Conservation (phyloP, 1,140 invertebrate genomes). For the Hypothenemus hampei region DNA sequence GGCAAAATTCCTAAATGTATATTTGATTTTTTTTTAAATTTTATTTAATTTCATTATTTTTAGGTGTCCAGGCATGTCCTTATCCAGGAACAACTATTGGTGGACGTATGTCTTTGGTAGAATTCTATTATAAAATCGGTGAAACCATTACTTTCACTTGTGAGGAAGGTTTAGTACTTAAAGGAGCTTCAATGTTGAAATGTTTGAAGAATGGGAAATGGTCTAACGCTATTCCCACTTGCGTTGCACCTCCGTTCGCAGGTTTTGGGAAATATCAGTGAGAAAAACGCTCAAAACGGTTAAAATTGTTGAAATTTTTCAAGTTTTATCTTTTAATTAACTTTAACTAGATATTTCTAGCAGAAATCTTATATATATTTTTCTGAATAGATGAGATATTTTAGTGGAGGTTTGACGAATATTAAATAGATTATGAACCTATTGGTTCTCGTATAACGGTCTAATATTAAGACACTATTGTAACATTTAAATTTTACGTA, state of each 20-base stretch:
- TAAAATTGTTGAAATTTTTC: no score
- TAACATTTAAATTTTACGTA: no score
- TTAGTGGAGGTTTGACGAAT: no score
- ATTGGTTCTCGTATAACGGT: no score
- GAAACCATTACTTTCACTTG: conserved; percentile 83
- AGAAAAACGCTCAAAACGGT: no score
- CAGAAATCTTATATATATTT: no score
- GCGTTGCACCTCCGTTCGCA: conserved; percentile 40
- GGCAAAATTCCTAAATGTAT: conserved; percentile 76
- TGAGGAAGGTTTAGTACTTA: conserved; percentile 66
- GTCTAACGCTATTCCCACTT: conserved; percentile 76
- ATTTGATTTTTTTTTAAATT: conserved; percentile 36
- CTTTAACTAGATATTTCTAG: no score
- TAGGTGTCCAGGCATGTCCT: conserved; percentile 72
- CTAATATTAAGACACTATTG: no score
- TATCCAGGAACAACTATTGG: conserved; percentile 81
- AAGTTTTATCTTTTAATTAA: no score
- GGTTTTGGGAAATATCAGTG: no score
- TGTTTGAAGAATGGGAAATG: conserved; percentile 79
- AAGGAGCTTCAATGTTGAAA: conserved; percentile 68
- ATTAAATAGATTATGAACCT: no score
- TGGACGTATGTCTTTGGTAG: conserved; percentile 76
- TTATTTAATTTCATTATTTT: neutral
- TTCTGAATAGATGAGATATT: no score
- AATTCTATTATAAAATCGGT: conserved; percentile 80